A percentile compares a stretch with the other conserved stretches of the same genome.
phyloP scores from a whole-genome alignment of 2,888 invertebrate species.

The Stenolophus ochropezus region DNA sequence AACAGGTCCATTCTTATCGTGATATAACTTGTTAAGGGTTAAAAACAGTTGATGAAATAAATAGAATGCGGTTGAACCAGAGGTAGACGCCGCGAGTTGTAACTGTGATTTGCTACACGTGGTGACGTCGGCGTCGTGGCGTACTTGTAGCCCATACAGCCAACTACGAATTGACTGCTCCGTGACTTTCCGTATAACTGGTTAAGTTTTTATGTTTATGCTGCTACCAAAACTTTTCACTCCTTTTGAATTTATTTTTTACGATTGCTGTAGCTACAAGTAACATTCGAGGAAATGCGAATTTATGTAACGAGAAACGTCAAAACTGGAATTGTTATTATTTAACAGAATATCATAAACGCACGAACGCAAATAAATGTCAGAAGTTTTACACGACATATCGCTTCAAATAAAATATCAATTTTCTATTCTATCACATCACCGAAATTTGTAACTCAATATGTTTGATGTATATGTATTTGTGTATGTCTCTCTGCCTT shows the following conservation, averaged over 20 bases:
- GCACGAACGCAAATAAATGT: conserved; percentile 9
- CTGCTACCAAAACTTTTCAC: conserved; percentile 21
- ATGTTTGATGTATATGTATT: neutral
- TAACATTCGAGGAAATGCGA: conserved; percentile 11
- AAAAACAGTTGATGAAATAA: neutral
- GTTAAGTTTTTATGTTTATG: conserved; percentile 35
- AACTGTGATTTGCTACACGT: neutral
- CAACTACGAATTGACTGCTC: conserved; percentile 18
- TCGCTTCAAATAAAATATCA: conserved; percentile 12
- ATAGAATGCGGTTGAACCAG: neutral
- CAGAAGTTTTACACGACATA: conserved; percentile 28
- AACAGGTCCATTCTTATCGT: too few species aligned
- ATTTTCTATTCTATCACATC: neutral
- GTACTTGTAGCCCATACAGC: neutral
- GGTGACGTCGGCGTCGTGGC: neutral
- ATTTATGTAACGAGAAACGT: conserved; percentile 26
- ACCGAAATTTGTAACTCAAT: neutral
- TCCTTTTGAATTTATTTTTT: conserved; percentile 34
- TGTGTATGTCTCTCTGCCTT: neutral
- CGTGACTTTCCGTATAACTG: conserved; percentile 19
- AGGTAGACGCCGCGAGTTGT: neutral
- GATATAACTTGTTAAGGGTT: neutral
- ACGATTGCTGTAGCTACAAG: conserved; percentile 19
- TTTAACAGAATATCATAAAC: conserved; percentile 16
- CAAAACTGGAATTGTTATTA: conserved; percentile 25